phyloP scores from a whole-genome alignment of 2,797 vertebrate species.

The Miichthys miiuy region DNA sequence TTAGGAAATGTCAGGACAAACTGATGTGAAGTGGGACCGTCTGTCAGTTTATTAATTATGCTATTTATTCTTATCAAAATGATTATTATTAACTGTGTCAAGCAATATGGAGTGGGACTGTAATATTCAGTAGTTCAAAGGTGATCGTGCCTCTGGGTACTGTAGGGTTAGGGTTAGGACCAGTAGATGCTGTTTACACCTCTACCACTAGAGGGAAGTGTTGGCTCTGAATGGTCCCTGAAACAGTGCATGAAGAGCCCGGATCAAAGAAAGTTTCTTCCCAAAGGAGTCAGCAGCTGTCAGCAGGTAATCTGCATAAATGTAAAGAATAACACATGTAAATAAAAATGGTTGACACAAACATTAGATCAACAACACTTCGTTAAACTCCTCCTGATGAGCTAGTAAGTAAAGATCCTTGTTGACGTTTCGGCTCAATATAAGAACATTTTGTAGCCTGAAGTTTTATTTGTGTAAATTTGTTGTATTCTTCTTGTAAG shows the following conservation, averaged over 20 bases:
- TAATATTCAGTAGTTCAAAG: too few relatives aligned
- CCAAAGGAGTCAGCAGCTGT: not conserved
- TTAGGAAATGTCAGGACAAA: not conserved
- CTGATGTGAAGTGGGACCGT: not conserved
- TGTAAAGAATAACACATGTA: slow-evolving; percentile 9
- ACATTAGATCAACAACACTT: not conserved
- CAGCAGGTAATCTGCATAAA: not conserved
- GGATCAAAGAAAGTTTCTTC: slow-evolving; percentile 12
- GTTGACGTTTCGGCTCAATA: slow-evolving; percentile 6
- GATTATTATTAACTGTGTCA: not conserved
- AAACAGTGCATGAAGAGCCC: not conserved
- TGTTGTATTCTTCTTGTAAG: not conserved
- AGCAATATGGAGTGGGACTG: not conserved
- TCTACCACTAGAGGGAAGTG: slow-evolving; percentile 82
- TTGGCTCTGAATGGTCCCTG: slow-evolving; percentile 74
- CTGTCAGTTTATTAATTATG: not conserved
- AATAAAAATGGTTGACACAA: not conserved
- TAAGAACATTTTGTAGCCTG: not conserved
- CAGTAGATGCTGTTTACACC: slow-evolving; percentile 2
- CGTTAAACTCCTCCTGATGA: not conserved
- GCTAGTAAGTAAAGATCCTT: not conserved
- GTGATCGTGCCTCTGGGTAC: not conserved
- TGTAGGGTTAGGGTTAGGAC: too few relatives aligned
- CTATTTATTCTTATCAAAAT: not conserved
- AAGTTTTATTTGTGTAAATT: not conserved